Base-by-base conservation (phyloP, 2,888 invertebrate species). In the Dynastes tityus region DNA sequence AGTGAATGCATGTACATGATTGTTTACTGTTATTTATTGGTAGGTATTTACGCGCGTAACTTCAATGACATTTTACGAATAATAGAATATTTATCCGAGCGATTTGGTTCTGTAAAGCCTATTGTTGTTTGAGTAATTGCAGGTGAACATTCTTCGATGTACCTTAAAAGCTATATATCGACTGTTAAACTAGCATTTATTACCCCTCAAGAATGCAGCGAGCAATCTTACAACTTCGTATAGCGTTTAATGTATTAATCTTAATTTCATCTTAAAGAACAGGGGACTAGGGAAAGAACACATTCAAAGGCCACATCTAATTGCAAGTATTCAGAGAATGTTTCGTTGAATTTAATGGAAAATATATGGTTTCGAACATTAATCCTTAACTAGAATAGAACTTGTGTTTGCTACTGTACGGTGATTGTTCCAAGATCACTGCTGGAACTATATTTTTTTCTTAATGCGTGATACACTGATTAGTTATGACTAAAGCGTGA, bases 21-120 rank as follows among this genome's bases (percentile, higher is more conserved):
- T 71, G 55, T 71, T 71, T 32, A 55, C 55, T n/a, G 71, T 71
- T 71, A 71, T 71, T 71, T 55, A 71, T 40, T 55, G 55, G 16
- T 55, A 71, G 53, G 29, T 55, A 71, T 71, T 55, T 55, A 32
- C n/a, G 32, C 55, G 71, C 71, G 55, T 71, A 71, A 71, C 55
- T 71, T 53, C 71, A 71, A 71, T 71, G 71, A 71, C 71, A 55
- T 71, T 71, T 71, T 55, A 32, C 71, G 53, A 67, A 49, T 67
- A 67, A 67, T 49, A 67, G 67, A 67, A 45, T 67, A 67, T 67
- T 22, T 49, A 67, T 49, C 45, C 45, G 5, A 9, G 45, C 22
- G 67, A 67, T 67, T 67, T 27, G 16, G 45, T 67, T 67, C 22
- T 67, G 67, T 45, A 22, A 16, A 49, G 27, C 11, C 45, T 67